A percentile compares a stretch with the other conserved stretches of the same genome.
phyloP scores from a whole-genome alignment of 2,113 vertebrate species.

The Xiphophorus hellerii region DNA sequence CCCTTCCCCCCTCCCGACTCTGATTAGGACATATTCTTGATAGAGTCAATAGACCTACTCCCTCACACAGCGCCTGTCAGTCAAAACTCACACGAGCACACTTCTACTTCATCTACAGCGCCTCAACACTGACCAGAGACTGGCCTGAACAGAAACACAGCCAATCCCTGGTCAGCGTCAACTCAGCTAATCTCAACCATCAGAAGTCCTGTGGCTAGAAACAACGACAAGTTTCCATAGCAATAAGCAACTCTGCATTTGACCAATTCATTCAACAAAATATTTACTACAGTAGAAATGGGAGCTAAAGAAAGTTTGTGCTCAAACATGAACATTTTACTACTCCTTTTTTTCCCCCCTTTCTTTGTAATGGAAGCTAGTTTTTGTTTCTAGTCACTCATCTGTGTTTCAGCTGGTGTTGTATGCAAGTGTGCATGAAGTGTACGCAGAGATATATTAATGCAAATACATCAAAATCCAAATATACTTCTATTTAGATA shows the following conservation, averaged over 20 bases:
- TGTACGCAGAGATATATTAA: conserved; percentile 70
- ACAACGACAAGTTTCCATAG: conserved; percentile 68
- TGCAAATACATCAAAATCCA: conserved; percentile 60
- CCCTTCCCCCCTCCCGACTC: conserved; percentile 18
- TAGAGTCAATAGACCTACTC: conserved; percentile 58
- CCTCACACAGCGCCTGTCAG: conserved; percentile 76
- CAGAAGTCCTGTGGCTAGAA: conserved; percentile 68
- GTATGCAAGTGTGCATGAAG: conserved; percentile 78
- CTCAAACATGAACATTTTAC: background rate
- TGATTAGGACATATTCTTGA: conserved; percentile 47
- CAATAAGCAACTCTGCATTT: conserved; percentile 1
- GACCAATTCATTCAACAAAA: background rate
- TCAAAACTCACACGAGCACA: conserved; percentile 71
- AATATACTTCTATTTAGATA: conserved; percentile 42
- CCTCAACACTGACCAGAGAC: conserved; percentile 24
- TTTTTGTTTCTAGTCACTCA: conserved; percentile 67
- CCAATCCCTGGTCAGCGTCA: conserved; percentile 19
- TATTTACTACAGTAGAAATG: conserved; percentile 6
- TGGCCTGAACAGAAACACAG: background rate
- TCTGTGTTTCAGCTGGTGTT: conserved; percentile 78
- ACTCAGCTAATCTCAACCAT: conserved; percentile 36
- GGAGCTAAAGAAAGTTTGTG: background rate
- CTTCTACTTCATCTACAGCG: conserved; percentile 51
- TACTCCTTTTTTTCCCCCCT: too few species aligned
- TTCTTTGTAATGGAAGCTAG: conserved; percentile 60